Conservation (phyloP, 1,140 invertebrate species). For the Lysiphlebus fabarum region DNA sequence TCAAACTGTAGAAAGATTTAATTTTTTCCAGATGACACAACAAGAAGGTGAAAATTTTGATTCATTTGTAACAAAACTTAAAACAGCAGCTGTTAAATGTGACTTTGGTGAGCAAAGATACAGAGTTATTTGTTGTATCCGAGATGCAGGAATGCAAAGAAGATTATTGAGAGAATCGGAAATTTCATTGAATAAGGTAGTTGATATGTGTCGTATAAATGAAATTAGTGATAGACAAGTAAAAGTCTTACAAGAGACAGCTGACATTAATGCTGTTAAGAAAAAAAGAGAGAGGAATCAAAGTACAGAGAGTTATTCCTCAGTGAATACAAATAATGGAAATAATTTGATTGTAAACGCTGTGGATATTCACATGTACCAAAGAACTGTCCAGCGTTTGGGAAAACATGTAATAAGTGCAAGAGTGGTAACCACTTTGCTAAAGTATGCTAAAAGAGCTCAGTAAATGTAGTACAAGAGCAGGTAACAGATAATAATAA, state of each 20-base stretch:
- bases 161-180: slow-evolving; percentile 29
- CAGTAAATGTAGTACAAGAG: too few relatives aligned
- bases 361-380: too few relatives aligned
- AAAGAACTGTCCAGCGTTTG: too few relatives aligned
- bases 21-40: slow-evolving; percentile 34
- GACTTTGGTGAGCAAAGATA: slow-evolving; percentile 37
- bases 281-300: background rate
- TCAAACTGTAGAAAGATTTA: slow-evolving; percentile 29
- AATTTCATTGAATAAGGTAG: background rate
- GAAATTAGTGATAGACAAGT: background rate
- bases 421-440: too few relatives aligned
- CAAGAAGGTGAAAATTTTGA: slow-evolving; percentile 36
- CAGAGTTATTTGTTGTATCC: slow-evolving; percentile 41
- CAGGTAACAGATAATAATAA: too few relatives aligned
- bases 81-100: slow-evolving; percentile 33
- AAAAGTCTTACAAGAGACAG: background rate
- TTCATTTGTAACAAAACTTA: slow-evolving; percentile 32
- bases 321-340: too few relatives aligned
- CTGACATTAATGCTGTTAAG: background rate
- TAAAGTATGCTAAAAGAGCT: too few relatives aligned
- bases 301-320: too few relatives aligned
- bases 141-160: slow-evolving; percentile 37
- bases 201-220: background rate
- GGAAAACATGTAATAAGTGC: too few relatives aligned
- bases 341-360: too few relatives aligned